These are phyloP conservation scores for Dicerorhinus sumatrensis DNA, from an alignment of 2,113 vertebrate genomes.

Conservation along the genomic window DNA sequence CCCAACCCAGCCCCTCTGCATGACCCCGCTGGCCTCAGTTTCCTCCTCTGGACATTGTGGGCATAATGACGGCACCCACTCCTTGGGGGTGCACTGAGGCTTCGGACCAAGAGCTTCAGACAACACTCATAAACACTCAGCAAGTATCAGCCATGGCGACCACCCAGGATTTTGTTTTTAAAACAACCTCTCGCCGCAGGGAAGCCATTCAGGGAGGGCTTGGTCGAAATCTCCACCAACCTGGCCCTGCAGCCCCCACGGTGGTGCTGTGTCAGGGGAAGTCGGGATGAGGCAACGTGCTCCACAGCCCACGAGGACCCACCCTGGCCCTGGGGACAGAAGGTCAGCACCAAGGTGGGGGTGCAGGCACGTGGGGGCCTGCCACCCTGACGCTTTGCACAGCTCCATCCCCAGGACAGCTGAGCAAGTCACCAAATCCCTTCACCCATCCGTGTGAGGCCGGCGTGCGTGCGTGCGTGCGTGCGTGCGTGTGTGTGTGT, in stretches of 20 bases:
- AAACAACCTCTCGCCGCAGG: neutral
- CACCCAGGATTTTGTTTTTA: neutral
- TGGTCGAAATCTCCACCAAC: neutral
- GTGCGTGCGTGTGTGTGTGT: no score
- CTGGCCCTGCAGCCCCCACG: neutral
- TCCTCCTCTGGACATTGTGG: neutral
- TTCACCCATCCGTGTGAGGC: neutral
- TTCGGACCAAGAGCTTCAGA: neutral
- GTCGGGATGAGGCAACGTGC: neutral
- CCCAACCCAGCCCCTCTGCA: neutral
- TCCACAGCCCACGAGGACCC: no score
- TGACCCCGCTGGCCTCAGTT: neutral
- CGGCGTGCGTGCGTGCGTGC: fast-evolving
- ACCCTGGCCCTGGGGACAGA: neutral
- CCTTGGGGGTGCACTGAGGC: neutral
- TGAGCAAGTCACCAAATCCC: fast-evolving
- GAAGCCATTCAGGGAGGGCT: no score
- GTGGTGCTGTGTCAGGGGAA: neutral
- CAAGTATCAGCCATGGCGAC: neutral
- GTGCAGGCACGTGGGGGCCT: neutral
- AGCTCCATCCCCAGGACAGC: fast-evolving
- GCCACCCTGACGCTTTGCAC: neutral
- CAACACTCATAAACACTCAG: fast-evolving
- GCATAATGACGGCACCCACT: fast-evolving
- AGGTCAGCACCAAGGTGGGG: neutral